Percentiles rank a stretch among this genome's conserved stretches.
phyloP scores from a whole-genome alignment of 2,888 invertebrate genomes.

The Chaitophorus viminalis region DNA sequence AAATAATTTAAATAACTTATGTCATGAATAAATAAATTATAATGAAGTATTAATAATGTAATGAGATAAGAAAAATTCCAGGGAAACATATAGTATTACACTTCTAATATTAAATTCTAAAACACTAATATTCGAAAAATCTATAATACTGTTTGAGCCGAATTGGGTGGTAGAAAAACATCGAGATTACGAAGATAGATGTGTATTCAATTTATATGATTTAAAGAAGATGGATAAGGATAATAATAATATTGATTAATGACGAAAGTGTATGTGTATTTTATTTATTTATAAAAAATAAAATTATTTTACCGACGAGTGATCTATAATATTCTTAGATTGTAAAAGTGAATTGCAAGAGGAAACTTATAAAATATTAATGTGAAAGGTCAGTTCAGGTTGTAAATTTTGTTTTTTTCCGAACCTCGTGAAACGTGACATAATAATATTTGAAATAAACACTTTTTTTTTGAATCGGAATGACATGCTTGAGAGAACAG shows the following conservation, averaged over 20 bases:
- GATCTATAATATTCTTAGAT: no score
- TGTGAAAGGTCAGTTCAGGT: neutral
- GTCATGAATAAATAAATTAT: slow-evolving; percentile 38
- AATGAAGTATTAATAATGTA: neutral
- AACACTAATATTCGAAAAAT: neutral
- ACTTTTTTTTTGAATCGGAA: neutral
- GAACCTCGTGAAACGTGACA: neutral
- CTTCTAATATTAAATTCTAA: neutral
- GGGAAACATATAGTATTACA: neutral
- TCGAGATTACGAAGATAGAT: no score
- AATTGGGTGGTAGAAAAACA: no score
- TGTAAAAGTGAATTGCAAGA: no score
- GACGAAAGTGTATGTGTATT: no score
- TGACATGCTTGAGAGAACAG: slow-evolving; percentile 25
- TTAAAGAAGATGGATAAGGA: no score
- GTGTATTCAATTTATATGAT: no score
- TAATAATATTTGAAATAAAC: neutral
- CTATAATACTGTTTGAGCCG: neutral
- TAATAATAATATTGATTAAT: no score
- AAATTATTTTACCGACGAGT: no score
- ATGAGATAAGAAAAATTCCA: neutral
- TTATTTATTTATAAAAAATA: no score
- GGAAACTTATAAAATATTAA: slow-evolving; percentile 4
- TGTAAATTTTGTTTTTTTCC: slow-evolving; percentile 16
- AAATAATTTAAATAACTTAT: slow-evolving; percentile 29